Base-by-base conservation (phyloP, 2,888 invertebrate genomes). In the Antitype chi region DNA sequence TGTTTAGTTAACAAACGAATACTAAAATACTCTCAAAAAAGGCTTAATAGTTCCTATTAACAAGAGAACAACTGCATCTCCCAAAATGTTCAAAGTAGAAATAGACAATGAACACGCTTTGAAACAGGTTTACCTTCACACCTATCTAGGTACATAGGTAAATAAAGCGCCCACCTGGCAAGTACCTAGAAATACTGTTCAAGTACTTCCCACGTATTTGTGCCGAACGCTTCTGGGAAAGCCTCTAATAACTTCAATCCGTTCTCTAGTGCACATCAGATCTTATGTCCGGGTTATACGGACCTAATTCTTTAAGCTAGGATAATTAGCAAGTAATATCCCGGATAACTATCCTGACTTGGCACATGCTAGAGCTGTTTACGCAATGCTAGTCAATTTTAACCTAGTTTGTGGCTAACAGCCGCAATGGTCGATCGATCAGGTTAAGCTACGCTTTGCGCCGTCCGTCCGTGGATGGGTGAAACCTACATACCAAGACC, bases 241-340 rank as follows among this genome's bases (percentile, higher is more conserved):
- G n/a, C 68, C 32, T 62, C 32, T 70, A 69, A 81, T 81, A 80
- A 62, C 43, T 81, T 67, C 62, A 68, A 68, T 72, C 66, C 57
- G 43, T 59, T 70, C 55, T 74, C 38, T 23, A 64, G 60, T 13
- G 57, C 68, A 43, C 23, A 23, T 57, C 49, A 67, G 52, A 60
- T 64, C 47, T 62, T 62, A 25, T 59, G 59, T 25, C 57, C 57
- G 57, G 25, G 57, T 15, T 25, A 25, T 15, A 57, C 15, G 57
- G 2, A 25, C 0, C 55, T n/a, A 55, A 13, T 25, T n/a, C n/a
- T 25, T 6, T 13, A 55, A n/a, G 55, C 13, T 6, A n/a, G 55
- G 13, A 55, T n/a, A 25, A 2, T n/a, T 6, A 25, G 57, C 57
- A 57, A 15, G 25, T 8, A 15, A 25, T 57, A 8, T 57, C 25